Base-by-base conservation (phyloP, 2,888 invertebrate genomes). In the Meandrusa payeni region DNA sequence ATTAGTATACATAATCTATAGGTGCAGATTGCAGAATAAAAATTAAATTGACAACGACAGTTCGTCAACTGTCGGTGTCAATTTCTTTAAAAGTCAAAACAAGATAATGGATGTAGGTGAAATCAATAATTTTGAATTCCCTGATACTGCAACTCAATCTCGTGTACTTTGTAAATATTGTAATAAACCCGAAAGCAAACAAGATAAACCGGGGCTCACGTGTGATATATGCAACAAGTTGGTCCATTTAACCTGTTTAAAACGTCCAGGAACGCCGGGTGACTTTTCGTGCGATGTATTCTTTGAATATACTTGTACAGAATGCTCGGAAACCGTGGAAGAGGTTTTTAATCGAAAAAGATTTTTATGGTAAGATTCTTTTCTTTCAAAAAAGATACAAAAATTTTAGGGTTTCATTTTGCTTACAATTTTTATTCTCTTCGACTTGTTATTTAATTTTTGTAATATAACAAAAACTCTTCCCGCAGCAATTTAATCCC, bases 211-310 rank as follows among this genome's bases (percentile, higher is more conserved):
- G 20, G 91, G 91, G 11, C 69, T 95, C 28, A 74, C 85, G 34
- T 95, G 94, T 59, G 73, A 75, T 19, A 74, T 64, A 19, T 95
- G 95, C 59, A 64, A 80, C 3, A 70, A 75, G 48, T 88, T 86
- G 51, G 90, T 94, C 5, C 95, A 95, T 62, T 68, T 92, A 7
- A 76, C 81, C 12, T 95, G 95, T 61, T 74, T 95, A 19, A 88
- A 88, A 51, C 81, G 91, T 12, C 90, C 90, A 0, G 90, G 91
- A 5, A 91, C 93, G 0, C 94, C 94, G 0, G 93, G 93, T 0
- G 91, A 93, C 48, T 87, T 95, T 6, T 65, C 89, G 0, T 93
- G 94, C 5, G 95, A 95, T 83, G 89, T 94, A 2, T 95, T 94
- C 69, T 95, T 93, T 52, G 89, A 90, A 50, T 93, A 92, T 46